These are phyloP conservation scores for Cheilosia vernalis DNA, from an alignment of 2,888 invertebrate species.

Conservation along the genomic window DNA sequence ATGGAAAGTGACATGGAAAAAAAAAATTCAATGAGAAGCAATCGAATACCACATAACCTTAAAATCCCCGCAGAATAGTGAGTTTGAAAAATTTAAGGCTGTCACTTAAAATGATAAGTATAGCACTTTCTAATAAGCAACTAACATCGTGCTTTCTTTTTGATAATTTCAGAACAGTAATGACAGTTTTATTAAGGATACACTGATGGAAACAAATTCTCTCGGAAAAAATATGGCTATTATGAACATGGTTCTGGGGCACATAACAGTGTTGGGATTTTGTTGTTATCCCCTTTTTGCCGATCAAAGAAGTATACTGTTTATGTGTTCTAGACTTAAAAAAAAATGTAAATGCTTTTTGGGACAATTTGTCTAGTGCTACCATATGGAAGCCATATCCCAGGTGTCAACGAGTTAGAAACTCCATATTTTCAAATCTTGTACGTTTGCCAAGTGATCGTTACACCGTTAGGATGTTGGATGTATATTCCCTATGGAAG, in stretches of 20 bases:
- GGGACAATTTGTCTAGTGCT: too few species aligned
- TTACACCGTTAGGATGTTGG: constrained; percentile 81
- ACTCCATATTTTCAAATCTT: constrained; percentile 80
- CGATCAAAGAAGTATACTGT: constrained; percentile 58
- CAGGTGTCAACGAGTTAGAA: too few species aligned
- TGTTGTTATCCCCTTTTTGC: constrained; percentile 72
- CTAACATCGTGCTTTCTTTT: too few species aligned
- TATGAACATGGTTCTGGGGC: constrained; percentile 71
- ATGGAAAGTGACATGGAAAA: too few species aligned
- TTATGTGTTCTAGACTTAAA: background rate
- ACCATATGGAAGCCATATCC: too few species aligned
- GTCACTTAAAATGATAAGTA: too few species aligned
- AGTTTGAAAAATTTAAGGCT: too few species aligned
- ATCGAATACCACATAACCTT: too few species aligned
- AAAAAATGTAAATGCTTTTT: background rate
- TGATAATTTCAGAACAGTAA: constrained; percentile 36
- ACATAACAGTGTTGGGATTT: constrained; percentile 71
- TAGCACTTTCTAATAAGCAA: too few species aligned
- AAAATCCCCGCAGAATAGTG: too few species aligned
- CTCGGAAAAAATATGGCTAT: constrained; percentile 74
- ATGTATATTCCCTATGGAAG: constrained; percentile 82
- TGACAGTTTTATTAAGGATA: constrained; percentile 45
- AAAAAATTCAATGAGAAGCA: too few species aligned
- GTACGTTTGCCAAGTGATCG: constrained; percentile 79
- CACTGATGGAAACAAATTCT: constrained; percentile 76